Evolutionary conservation across 1,140 invertebrate species (phyloP), one percentile per base, ranked within the genome.

Genomic region (Drosophila aff.): DNA sequence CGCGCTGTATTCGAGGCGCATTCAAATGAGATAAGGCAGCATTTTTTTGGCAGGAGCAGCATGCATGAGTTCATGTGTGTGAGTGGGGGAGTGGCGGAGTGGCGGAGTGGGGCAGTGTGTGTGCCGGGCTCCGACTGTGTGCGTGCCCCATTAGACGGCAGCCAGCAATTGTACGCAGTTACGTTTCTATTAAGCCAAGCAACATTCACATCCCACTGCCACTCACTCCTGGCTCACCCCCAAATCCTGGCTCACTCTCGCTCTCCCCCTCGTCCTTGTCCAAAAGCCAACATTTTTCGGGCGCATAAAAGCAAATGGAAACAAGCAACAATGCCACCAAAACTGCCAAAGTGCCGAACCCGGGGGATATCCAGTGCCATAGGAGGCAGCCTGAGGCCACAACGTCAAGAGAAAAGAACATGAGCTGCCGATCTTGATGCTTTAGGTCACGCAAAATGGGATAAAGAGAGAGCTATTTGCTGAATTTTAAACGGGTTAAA

Each of bases 111-210:
- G 28, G 31, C 28, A 3, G 31, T 40, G 41, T 47, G 58, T 74
- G 67, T 65, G 21, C 44, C 23, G 21, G 52, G 26, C 31, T 64
- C 40, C 67, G 44, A 15, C 38, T 80, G 59, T 77, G 47, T 78
- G 80, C 52, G 76, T 69, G 58, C 76, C 46, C 79, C 79, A 81
- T 81, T 81, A 77, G 75, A 59, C 67, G 72, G 73, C 72, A 81
- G 79, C 64, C 67, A 65, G 61, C 73, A 81, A 81, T 81, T 82
- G 79, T 76, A 73, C 66, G 80, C 79, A 82, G 75, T 82, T 81
- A 81, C 79, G 80, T 81, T 81, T 81, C 79, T 76, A 81, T 78
- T 64, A 77, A 82, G 79, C 76, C 75, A 69, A 78, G 58, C 74
- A 78, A 69, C 75, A 68, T 78, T 60, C 53, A 52, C 74, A 66